Evolutionary conservation across 2,888 invertebrate species (phyloP).

Genomic region (Zelleria hepariella): DNA sequence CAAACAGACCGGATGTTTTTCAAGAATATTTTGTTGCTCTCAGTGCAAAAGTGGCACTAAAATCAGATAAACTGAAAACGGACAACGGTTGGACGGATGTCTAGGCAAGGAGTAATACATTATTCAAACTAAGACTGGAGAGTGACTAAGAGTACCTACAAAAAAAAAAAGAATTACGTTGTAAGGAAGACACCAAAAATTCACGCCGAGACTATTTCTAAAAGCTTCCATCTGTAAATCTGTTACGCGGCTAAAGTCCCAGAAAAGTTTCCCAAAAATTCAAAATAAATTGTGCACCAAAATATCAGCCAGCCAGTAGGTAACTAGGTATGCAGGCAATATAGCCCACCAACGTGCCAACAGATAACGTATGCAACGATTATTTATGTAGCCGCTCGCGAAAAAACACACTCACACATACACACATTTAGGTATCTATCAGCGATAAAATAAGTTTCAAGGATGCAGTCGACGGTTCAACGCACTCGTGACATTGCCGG

Average conservation of each 20-base stretch:
- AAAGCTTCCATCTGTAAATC: background rate
- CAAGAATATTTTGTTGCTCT: too few species aligned
- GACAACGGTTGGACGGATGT: too few species aligned
- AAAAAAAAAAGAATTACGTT: background rate
- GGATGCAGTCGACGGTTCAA: slow-evolving; percentile 51
- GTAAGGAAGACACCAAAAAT: background rate
- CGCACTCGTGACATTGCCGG: slow-evolving; percentile 57
- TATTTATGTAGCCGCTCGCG: slow-evolving; percentile 10
- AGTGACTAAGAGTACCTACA: background rate
- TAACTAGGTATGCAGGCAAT: background rate
- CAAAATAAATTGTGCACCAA: background rate
- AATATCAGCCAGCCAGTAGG: background rate
- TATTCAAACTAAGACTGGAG: too few species aligned
- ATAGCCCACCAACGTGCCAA: background rate
- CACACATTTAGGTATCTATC: slow-evolving; percentile 40
- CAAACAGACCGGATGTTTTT: too few species aligned
- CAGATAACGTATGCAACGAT: background rate
- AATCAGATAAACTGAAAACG: too few species aligned
- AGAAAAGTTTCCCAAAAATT: background rate
- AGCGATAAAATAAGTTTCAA: slow-evolving; percentile 51
- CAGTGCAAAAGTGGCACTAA: too few species aligned
- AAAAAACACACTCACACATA: slow-evolving; percentile 16
- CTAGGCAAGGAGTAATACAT: too few species aligned
- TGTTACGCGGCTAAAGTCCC: background rate
- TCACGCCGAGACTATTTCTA: background rate